phyloP scores from a whole-genome alignment of 2,797 vertebrate species.

The Periophthalmus magnuspinnatus region DNA sequence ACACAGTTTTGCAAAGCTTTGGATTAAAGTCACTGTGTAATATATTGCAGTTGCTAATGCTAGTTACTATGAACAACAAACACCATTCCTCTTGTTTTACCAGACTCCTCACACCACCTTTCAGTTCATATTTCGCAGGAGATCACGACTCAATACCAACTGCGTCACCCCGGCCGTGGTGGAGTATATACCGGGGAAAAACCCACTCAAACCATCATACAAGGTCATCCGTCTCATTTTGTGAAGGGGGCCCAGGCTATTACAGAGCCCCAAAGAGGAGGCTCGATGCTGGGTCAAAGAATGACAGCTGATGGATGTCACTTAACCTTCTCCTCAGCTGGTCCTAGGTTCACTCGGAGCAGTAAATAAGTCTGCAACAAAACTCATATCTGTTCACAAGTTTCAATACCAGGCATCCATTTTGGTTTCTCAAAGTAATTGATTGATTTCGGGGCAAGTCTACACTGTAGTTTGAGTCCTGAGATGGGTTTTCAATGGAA shows the following conservation, averaged over 20 bases:
- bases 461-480: neutral
- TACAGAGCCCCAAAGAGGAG: conserved; percentile 74
- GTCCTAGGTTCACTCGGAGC: conserved; percentile 54
- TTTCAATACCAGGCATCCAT: conserved; percentile 11
- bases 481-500: too few relatives aligned
- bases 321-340: conserved; percentile 67
- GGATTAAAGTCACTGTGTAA: neutral
- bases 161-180: neutral
- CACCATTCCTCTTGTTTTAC: neutral
- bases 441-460: conserved; percentile 51
- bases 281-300: conserved; percentile 64
- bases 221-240: conserved; percentile 75
- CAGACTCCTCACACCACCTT: neutral
- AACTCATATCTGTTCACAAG: neutral
- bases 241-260: conserved; percentile 64
- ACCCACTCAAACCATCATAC: conserved; percentile 28
- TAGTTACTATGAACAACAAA: neutral
- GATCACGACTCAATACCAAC: neutral
- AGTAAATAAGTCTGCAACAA: neutral
- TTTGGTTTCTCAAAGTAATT: conserved; percentile 34
- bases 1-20: too few relatives aligned
- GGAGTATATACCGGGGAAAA: conserved; percentile 18
- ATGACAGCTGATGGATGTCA: conserved; percentile 72
- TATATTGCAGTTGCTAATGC: neutral
- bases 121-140: neutral